Conservation (phyloP, 2,797 vertebrate genomes). For the Denticeps clupeoides region DNA sequence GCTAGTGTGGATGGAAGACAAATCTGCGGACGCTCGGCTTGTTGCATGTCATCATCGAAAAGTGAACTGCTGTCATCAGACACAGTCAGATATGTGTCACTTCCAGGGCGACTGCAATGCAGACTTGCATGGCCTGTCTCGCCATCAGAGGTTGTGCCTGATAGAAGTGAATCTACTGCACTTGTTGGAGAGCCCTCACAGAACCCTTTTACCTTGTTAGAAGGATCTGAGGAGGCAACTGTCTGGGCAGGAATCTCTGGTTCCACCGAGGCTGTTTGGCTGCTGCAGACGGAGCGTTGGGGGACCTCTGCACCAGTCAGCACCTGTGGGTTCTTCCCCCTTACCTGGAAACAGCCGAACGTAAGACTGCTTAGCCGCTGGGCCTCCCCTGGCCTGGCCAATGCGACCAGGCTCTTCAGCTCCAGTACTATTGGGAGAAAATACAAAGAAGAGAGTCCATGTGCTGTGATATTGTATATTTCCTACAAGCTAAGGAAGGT, state of each 20-base stretch:
- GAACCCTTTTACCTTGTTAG: no score
- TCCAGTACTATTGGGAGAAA: constrained; percentile 40
- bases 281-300: constrained; percentile 48
- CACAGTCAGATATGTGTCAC: constrained; percentile 78
- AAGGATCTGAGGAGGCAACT: no score
- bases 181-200: no score
- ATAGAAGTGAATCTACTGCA: constrained; percentile 59
- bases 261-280: no score
- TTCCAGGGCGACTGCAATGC: constrained; percentile 60
- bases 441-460: background rate
- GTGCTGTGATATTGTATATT: background rate
- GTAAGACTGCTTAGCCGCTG: constrained; percentile 85
- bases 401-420: no score
- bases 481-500: no score
- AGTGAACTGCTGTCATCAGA: constrained; percentile 89
- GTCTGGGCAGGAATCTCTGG: no score
- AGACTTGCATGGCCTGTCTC: constrained; percentile 49
- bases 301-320: constrained; percentile 63
- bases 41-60: constrained; percentile 80
- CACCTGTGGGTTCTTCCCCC: constrained; percentile 76
- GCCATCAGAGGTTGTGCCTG: constrained; percentile 66
- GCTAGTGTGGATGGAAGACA: no score
- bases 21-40: constrained; percentile 54
- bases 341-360: constrained; percentile 86
- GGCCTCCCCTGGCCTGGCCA: constrained; percentile 71